Evolutionary conservation across 2,888 invertebrate genomes (phyloP), one percentile per base, ranked within the genome.

Genomic region (Halictus ligatus): DNA sequence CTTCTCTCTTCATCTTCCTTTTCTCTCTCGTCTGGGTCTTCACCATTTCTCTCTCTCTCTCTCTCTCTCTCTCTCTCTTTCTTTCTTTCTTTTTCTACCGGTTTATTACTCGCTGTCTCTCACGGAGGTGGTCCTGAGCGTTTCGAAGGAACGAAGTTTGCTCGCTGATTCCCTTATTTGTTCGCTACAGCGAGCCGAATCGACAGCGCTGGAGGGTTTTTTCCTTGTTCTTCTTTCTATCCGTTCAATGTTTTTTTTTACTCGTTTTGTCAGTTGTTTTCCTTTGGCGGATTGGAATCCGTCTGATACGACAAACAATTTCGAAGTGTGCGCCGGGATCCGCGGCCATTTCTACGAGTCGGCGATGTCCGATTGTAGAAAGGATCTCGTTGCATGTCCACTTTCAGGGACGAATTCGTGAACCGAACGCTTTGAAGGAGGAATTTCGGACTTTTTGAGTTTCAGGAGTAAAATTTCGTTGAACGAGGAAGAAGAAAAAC

Each of bases 111-210:
- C 69, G 12, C 21, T 21, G 69, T 12, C 35, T 5, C 25, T 15
- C 60, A 40, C 40, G 54, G 46, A 46, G 73, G 6, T 15, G 43
- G 43, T 50, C 40, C 48, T 18, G 40, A 35, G 46, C 54, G 40
- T 46, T 8, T 46, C 48, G 69, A 60, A 25, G 18, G 58, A n/a
- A n/a, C 58, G 12, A 40, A 74, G 60, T 77, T 54, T 21, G 35
- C 35, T 74, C 50, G 74, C 18, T 29, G 50, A 74, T 75, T 75
- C 54, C 64, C 72, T 73, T 46, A 35, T 67, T 48, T n/a, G 58
- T 6, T 29, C 54, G n/a, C n/a, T 25, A 13, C 54, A 25, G 15
- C 48, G 43, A 18, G 40, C 50, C 29, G 74, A 75, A 75, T 83
- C 54, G 71, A 43, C 18, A 69, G n/a, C 29, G 48, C 8, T 15